Evolutionary conservation across 1,140 invertebrate species (phyloP), one percentile per base, ranked within the genome.

Genomic region (Neocloeon triangulifer): DNA sequence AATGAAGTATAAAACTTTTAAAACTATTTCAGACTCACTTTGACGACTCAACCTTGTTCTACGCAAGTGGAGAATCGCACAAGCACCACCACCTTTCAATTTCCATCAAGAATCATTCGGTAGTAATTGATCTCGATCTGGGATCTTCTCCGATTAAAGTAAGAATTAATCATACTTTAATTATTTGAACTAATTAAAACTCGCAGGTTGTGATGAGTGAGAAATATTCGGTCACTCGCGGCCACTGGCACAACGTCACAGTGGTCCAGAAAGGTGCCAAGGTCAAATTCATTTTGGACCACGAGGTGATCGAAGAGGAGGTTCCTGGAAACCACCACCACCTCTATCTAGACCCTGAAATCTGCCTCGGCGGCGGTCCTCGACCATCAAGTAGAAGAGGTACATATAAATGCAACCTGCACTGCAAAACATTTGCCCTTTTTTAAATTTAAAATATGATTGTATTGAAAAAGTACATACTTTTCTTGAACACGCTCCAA

Each of bases 261-360:
- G 75, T 91, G 27, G 61, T 71, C 22, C 76, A 91, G 47, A 64
- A 73, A 41, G 65, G 73, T 19, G 66, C 69, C 35, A 58, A 58
- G 2, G 63, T 91, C 0, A 58, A 62, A 36, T 58, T 91, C 1
- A 66, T 69, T 35, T 53, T 91, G 6, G 75, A 88, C 48, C 60
- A 69, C 4, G 66, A 75, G 35, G 59, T 55, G 2, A 64, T 70
- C 39, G 50, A 60, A 1, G 59, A 80, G 26, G 64, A 74, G 41
- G 59, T 88, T 18, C 67, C 71, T 1, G 72, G 73, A 3, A 57
- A 64, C 12, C 68, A 69, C 40, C 66, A 69, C 39, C 71, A 82
- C 47, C 61, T 91, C 34, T 79, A 82, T 38, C 81, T 94, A 26
- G 85, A 94, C 58, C 84, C 86, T 4, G 77, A 85, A 49, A 80